Conservation (phyloP, 1,140 invertebrate genomes). For the Lerema accius region DNA sequence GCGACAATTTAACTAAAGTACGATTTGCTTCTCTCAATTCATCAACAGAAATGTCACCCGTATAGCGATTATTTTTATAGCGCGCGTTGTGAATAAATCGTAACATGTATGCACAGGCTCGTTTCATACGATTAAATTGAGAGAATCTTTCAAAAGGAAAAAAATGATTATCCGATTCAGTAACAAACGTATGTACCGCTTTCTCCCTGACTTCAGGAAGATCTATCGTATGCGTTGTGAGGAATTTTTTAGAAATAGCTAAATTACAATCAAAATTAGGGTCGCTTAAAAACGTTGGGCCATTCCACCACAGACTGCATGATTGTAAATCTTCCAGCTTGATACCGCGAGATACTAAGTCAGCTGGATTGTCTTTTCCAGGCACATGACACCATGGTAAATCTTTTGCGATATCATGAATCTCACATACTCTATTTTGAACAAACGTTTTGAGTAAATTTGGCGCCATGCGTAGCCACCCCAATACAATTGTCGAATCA, state of each 20-base stretch:
- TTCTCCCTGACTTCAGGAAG: constrained; percentile 36
- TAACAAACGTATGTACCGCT: constrained; percentile 7
- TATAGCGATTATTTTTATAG: neutral
- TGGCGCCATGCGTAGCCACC: constrained; percentile 24
- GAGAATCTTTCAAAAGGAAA: constrained; percentile 37
- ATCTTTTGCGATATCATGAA: constrained; percentile 36
- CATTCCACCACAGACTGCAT: constrained; percentile 34
- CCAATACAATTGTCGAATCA: constrained; percentile 16
- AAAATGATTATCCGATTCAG: neutral
- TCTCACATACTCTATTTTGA: constrained; percentile 41
- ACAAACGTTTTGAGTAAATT: constrained; percentile 42
- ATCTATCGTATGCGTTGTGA: neutral
- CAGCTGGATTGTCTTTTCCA: constrained; percentile 45
- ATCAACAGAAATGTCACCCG: constrained; percentile 6
- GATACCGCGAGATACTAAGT: constrained; percentile 44
- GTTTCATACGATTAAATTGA: constrained; percentile 15
- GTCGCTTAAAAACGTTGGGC: constrained; percentile 29
- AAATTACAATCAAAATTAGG: constrained; percentile 3
- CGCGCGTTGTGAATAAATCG: constrained; percentile 32
- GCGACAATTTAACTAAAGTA: constrained; percentile 2
- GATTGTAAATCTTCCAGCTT: neutral
- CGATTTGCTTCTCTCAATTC: constrained; percentile 19
- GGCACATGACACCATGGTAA: constrained; percentile 41
- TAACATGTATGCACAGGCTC: constrained; percentile 13
- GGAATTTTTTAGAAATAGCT: neutral